Percentiles rank a stretch among this genome's conserved stretches.
phyloP scores from a whole-genome alignment of 2,888 invertebrate species.

The Drosophila flavopinicola region DNA sequence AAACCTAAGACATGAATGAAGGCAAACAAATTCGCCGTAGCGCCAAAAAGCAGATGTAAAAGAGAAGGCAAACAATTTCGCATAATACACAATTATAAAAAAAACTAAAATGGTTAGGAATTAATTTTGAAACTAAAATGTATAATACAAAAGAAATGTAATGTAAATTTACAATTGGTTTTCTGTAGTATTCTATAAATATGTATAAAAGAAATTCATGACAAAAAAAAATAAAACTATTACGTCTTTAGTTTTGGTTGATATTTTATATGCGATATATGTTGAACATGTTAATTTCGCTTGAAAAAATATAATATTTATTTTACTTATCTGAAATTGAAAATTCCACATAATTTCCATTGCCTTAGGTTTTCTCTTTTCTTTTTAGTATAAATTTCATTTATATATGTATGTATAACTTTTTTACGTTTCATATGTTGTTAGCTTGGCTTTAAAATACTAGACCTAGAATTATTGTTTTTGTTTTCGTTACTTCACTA shows the following conservation, averaged over 20 bases:
- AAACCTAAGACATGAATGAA: conserved; percentile 51
- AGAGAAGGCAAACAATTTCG: conserved; percentile 28
- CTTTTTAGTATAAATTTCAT: conserved; percentile 47
- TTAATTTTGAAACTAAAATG: conserved; percentile 13
- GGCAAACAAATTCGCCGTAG: conserved; percentile 26
- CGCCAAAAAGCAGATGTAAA: conserved; percentile 43
- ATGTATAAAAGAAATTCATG: conserved; percentile 25
- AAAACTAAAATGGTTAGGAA: conserved; percentile 12
- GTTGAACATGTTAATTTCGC: conserved; percentile 71
- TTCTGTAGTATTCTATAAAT: conserved; percentile 35
- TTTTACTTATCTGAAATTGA: conserved; percentile 35
- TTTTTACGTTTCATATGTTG: conserved; percentile 55
- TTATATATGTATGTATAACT: conserved; percentile 44
- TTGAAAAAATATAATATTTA: conserved; percentile 61
- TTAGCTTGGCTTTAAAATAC: conserved; percentile 75
- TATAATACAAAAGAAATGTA: conserved; percentile 18
- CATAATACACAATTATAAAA: conserved; percentile 38
- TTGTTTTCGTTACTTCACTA: conserved; percentile 46
- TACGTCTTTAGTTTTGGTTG: conserved; percentile 67
- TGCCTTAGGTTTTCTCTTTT: conserved; percentile 7
- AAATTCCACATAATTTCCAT: conserved; percentile 31
- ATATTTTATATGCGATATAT: conserved; percentile 53
- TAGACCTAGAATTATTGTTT: conserved; percentile 62
- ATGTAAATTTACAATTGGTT: conserved; percentile 14
- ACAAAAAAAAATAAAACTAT: conserved; percentile 41